phyloP scores from a whole-genome alignment of 2,888 invertebrate species.

The Eretmocerus hayati region DNA sequence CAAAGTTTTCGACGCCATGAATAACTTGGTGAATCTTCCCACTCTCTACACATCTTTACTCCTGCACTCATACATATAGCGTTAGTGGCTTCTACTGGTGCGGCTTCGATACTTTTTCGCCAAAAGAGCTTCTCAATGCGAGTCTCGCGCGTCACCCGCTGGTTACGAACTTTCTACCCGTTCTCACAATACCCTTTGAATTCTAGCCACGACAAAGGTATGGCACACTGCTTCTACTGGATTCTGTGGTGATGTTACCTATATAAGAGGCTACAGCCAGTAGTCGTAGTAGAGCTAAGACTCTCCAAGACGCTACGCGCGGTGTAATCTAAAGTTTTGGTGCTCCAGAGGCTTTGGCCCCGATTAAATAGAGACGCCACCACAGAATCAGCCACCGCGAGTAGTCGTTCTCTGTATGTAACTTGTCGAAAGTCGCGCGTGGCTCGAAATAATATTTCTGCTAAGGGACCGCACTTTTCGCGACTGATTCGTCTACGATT shows the following conservation, averaged over 20 bases:
- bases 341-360: constrained; percentile 15
- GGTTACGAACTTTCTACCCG: constrained; percentile 16
- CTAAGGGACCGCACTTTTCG: neutral
- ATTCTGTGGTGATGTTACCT: too few species aligned
- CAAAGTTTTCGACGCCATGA: constrained; percentile 25
- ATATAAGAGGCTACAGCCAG: too few species aligned
- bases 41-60: constrained; percentile 19
- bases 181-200: constrained; percentile 40
- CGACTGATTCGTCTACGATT: neutral
- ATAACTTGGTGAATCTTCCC: constrained; percentile 27
- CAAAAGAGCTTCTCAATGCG: neutral
- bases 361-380: constrained; percentile 26
- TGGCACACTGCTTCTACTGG: too few species aligned
- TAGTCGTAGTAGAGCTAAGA: too few species aligned
- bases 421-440: neutral
- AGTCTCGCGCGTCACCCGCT: neutral
- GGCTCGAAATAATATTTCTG: constrained; percentile 2
- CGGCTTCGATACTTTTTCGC: constrained; percentile 17
- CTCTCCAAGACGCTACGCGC: too few species aligned
- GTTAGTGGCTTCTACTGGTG: constrained; percentile 11
- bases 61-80: too few species aligned
- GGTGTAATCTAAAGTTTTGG: constrained; percentile 40
- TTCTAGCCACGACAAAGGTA: constrained; percentile 32
- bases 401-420: neutral
- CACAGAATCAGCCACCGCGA: too few species aligned